phyloP scores from a whole-genome alignment of 2,797 vertebrate species.

The Gymnocypris eckloni region DNA sequence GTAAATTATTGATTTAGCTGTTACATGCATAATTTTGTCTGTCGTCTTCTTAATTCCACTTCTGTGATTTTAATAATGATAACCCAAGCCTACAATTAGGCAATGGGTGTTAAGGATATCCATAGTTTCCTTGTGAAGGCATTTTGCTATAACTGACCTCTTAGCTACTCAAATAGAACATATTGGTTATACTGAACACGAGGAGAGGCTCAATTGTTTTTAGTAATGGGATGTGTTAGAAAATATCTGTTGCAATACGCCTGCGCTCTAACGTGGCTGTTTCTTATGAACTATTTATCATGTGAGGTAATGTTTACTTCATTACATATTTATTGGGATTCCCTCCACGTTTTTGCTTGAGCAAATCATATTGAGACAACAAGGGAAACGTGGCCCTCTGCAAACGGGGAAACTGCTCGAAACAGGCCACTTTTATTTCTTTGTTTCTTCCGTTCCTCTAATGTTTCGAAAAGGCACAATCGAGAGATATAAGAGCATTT shows the following conservation, averaged over 20 bases:
- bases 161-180: conserved; percentile 24
- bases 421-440: conserved; percentile 66
- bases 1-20: conserved; percentile 91
- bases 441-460: conserved; percentile 64
- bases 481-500: conserved; percentile 78
- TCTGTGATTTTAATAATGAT: conserved; percentile 81
- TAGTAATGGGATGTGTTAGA: conserved; percentile 63
- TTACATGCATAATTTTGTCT: conserved; percentile 89
- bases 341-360: conserved; percentile 81
- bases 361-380: conserved; percentile 82
- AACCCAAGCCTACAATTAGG: conserved; percentile 67
- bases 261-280: conserved; percentile 79
- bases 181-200: conserved; percentile 58
- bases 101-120: conserved; percentile 69
- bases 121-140: conserved; percentile 60
- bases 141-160: conserved; percentile 43
- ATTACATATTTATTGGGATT: conserved; percentile 99
- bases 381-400: conserved; percentile 73
- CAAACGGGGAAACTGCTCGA: conserved; percentile 70
- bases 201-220: conserved; percentile 63
- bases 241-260: conserved; percentile 65
- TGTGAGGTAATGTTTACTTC: conserved; percentile 95
- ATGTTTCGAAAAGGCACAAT: conserved; percentile 77
- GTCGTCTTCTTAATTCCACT: conserved; percentile 87
- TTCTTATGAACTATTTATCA: conserved; percentile 90